phyloP scores from a whole-genome alignment of 2,797 vertebrate genomes.

The Pygocentrus nattereri region DNA sequence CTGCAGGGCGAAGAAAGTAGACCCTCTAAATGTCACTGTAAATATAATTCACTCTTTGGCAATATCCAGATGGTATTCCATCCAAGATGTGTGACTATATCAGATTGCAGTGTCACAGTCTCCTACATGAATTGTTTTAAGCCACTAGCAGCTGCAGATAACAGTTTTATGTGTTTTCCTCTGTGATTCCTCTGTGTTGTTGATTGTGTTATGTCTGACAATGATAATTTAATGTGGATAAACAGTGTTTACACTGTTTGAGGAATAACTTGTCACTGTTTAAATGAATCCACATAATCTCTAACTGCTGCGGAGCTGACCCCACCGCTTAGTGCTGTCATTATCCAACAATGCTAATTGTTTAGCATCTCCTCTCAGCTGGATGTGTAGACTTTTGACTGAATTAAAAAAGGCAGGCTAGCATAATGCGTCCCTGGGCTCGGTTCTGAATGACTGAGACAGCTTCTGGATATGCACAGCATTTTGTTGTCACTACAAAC shows the following conservation, averaged over 20 bases:
- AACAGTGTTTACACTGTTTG: slow-evolving; percentile 19
- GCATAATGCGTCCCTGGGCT: slow-evolving; percentile 23
- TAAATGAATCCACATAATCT: slow-evolving; percentile 41
- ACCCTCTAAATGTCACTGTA: neutral
- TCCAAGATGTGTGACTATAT: neutral
- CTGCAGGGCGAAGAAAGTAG: neutral
- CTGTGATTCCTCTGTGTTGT: neutral
- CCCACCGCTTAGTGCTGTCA: slow-evolving; percentile 16
- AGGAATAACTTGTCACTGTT: neutral
- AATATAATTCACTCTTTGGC: neutral
- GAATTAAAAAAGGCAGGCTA: slow-evolving; percentile 45
- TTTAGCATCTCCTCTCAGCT: slow-evolving; percentile 46
- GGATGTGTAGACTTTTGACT: slow-evolving; percentile 23
- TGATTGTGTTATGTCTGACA: slow-evolving; percentile 8
- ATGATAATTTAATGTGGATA: slow-evolving; percentile 19
- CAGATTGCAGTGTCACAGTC: neutral
- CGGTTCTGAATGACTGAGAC: slow-evolving; percentile 36
- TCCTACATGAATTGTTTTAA: neutral
- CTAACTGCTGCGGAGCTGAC: slow-evolving; percentile 21
- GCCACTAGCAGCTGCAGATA: neutral
- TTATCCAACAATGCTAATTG: slow-evolving; percentile 45
- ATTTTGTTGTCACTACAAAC: slow-evolving; percentile 38
- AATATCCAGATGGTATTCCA: neutral
- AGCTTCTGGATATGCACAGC: slow-evolving; percentile 31
- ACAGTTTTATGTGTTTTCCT: neutral